Conservation (phyloP, 1,140 invertebrate species). For the Eulimnadia texana region DNA sequence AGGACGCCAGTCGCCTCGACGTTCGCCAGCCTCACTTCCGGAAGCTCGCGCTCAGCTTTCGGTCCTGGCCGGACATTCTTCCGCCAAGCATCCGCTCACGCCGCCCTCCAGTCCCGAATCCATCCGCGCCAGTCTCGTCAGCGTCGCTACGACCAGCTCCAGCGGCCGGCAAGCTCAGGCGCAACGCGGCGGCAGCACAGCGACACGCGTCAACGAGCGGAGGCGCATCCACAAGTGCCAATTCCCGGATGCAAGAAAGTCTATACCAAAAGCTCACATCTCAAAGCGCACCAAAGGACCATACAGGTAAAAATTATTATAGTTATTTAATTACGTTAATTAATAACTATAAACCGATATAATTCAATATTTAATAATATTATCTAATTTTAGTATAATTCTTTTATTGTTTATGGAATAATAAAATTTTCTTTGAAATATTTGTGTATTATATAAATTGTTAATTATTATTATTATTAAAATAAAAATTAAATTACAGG, state of each 20-base stretch:
- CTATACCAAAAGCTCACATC: slow-evolving; percentile 93
- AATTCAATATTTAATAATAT: neutral
- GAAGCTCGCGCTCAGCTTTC: neutral
- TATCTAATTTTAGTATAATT: neutral
- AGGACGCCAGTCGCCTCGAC: neutral
- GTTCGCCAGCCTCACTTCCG: neutral
- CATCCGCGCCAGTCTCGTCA: slow-evolving; percentile 29
- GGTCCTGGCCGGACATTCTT: neutral
- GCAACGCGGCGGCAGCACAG: slow-evolving; percentile 31
- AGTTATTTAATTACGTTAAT: too few species aligned
- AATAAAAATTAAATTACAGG: too few species aligned
- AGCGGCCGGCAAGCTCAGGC: slow-evolving; percentile 28
- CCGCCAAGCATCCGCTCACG: slow-evolving; percentile 30
- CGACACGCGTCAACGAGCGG: slow-evolving; percentile 27
- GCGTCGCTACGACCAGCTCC: neutral
- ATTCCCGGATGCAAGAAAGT: slow-evolving; percentile 90
- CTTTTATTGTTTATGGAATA: too few species aligned
- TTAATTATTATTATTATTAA: too few species aligned
- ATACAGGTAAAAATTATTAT: slow-evolving; percentile 84
- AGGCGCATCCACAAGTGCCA: slow-evolving; percentile 80
- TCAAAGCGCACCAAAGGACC: slow-evolving; percentile 94
- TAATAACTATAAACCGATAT: too few species aligned
- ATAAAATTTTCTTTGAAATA: too few species aligned
- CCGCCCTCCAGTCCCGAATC: slow-evolving; percentile 56
- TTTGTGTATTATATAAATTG: too few species aligned